Evolutionary conservation across 2,888 invertebrate genomes (phyloP).

Genomic region (Trissolcus brochymenae): DNA sequence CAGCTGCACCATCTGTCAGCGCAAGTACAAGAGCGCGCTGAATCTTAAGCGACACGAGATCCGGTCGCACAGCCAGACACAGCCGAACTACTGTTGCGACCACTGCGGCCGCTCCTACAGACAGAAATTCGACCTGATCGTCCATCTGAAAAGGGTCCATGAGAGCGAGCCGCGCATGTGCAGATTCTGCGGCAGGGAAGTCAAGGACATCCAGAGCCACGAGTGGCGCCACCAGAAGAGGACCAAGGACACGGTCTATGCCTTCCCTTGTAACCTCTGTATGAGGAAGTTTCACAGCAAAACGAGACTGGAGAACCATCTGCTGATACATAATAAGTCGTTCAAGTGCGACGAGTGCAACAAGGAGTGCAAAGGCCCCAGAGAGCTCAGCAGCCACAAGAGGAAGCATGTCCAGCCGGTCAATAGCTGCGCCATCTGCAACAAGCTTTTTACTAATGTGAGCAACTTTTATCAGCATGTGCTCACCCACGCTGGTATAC

Average conservation of each 20-base stretch:
- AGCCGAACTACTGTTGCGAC: slow-evolving; percentile 60
- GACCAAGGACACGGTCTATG: slow-evolving; percentile 54
- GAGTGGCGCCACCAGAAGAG: slow-evolving; percentile 66
- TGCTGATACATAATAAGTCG: slow-evolving; percentile 61
- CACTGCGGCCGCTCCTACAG: slow-evolving; percentile 62
- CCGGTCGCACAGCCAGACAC: slow-evolving; percentile 42
- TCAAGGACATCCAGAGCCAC: slow-evolving; percentile 64
- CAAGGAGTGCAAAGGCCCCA: slow-evolving; percentile 59
- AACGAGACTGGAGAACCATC: slow-evolving; percentile 64
- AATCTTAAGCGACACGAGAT: slow-evolving; percentile 57
- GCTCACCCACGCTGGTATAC: slow-evolving; percentile 67
- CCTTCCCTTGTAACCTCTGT: slow-evolving; percentile 63
- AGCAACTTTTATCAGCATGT: slow-evolving; percentile 69
- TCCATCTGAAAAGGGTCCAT: slow-evolving; percentile 61
- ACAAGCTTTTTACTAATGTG: slow-evolving; percentile 61
- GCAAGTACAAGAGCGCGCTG: slow-evolving; percentile 51
- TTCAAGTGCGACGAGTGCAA: slow-evolving; percentile 64
- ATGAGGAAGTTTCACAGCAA: slow-evolving; percentile 63
- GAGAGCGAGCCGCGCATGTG: slow-evolving; percentile 60
- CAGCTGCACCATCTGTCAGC: slow-evolving; percentile 50
- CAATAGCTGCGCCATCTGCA: slow-evolving; percentile 63
- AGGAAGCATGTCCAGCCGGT: slow-evolving; percentile 60
- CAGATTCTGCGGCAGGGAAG: slow-evolving; percentile 64
- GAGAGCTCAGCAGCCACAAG: slow-evolving; percentile 62
- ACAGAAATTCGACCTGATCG: slow-evolving; percentile 61